A percentile compares a stretch with the other conserved stretches of the same genome.
phyloP scores from a whole-genome alignment of 1,140 invertebrate genomes.

The Oryctes rhinoceros region DNA sequence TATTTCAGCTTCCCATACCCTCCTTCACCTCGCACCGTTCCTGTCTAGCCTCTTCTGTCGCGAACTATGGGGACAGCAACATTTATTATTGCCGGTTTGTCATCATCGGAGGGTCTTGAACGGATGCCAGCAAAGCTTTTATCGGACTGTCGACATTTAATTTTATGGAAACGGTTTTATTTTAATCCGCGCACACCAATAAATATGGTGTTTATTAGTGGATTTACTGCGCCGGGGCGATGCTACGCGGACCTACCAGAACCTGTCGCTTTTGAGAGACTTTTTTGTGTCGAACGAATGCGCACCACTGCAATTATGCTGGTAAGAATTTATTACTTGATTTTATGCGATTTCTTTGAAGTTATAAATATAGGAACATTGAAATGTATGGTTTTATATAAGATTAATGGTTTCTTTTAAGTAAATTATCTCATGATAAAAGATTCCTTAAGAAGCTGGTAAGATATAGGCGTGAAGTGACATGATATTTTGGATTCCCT shows the following conservation, averaged over 20 bases:
- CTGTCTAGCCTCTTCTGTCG: not conserved
- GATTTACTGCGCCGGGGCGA: not conserved
- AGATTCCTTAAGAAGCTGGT: too few relatives aligned
- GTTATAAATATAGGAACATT: too few relatives aligned
- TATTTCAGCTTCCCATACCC: not conserved
- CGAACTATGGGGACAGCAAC: not conserved
- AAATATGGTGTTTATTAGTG: slow-evolving; percentile 16
- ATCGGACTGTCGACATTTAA: slow-evolving; percentile 1
- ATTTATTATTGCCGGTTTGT: slow-evolving; percentile 19
- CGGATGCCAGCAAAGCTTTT: slow-evolving; percentile 17
- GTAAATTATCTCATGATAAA: too few relatives aligned
- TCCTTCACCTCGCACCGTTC: not conserved
- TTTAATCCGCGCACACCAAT: not conserved
- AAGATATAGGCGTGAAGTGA: too few relatives aligned
- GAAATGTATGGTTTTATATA: too few relatives aligned
- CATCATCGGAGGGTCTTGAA: not conserved
- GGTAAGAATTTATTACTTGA: not conserved
- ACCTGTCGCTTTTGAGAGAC: not conserved
- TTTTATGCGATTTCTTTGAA: too few relatives aligned
- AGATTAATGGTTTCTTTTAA: too few relatives aligned
- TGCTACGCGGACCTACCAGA: not conserved
- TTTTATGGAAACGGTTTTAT: not conserved
- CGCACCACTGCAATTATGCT: not conserved
- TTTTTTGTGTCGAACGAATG: not conserved
- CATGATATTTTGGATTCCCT: too few relatives aligned